Evolutionary conservation across 2,113 vertebrate genomes (phyloP).

Genomic region (Sinocyclocheilus grahami): DNA sequence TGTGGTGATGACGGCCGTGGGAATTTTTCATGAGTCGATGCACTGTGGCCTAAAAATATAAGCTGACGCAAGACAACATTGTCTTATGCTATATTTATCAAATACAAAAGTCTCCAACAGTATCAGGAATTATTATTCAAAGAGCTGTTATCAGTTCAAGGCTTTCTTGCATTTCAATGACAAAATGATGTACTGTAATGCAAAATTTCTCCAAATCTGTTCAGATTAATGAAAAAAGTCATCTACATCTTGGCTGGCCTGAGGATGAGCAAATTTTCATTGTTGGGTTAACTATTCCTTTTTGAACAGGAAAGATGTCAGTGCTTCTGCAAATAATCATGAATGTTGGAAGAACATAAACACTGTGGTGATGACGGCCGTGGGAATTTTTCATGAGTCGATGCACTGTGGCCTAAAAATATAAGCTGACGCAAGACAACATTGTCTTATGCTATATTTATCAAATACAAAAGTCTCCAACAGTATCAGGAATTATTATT

Average conservation of each 20-base stretch:
- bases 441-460: slow-evolving; percentile 2
- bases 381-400: not conserved
- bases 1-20: not conserved
- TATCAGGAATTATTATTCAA: not conserved
- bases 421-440: not conserved
- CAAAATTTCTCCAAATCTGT: no score
- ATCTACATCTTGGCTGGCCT: no score
- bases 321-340: slow-evolving; percentile 16
- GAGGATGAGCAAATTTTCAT: no score
- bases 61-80: not conserved
- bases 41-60: not conserved
- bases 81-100: slow-evolving; percentile 1
- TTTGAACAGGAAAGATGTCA: not conserved
- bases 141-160: not conserved
- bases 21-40: not conserved
- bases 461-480: not conserved
- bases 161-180: not conserved
- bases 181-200: not conserved
- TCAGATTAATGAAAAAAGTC: no score
- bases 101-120: not conserved
- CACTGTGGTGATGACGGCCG: not conserved
- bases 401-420: not conserved
- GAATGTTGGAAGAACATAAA: not conserved
- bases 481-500: not conserved
- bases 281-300: no score